Base-by-base conservation (phyloP, 2,113 vertebrate species). In the Coptodon rendalli region DNA sequence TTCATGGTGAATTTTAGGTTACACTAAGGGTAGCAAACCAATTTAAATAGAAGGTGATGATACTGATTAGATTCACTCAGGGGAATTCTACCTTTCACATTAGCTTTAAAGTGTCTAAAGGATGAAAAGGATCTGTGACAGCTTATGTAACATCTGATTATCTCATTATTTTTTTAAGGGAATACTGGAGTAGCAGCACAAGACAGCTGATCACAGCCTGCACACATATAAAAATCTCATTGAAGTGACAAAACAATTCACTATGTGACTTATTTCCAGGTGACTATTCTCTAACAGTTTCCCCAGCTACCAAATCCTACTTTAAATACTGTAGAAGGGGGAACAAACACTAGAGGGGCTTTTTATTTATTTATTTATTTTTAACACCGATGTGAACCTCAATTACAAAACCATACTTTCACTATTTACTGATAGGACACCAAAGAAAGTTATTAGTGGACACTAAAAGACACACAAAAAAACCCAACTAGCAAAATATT, bases 221-320 rank as follows among this genome's bases (percentile, higher is more conserved):
- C 19, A 16, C 19, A 24, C 66, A 16, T 16, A 45, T 24, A 17
- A 43, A 71, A 73, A 73, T 73, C n/a, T 24, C 36, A 12, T 71
- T 43, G 38, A 71, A 43, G n/a, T 71, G 66, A 43, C 66, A 43
- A 24, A 71, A 24, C 7, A 71, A 71, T 40, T 43, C 5, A 71
- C n/a, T 43, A 24, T 66, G 61, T 13, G 10, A 66, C 61, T 66
- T 66, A 66, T 66, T 66, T 66, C 36, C 36, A 68, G n/a, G 63
- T 40, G 63, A 68, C 36, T 68, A 14, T 71, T 71, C 66, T 43
- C n/a, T 71, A 12, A 71, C 66, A 9, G 36, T 27, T 71, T 14
- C 38, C 61, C 61, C 19, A 66, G 2, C 61, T 43, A 24, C 5
- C 36, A 71, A 71, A 71, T 71, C 38, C 38, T 43, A 45, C 66